Evolutionary conservation across 1,140 invertebrate species (phyloP).

Genomic region (Dinothrombium tinctorium): DNA sequence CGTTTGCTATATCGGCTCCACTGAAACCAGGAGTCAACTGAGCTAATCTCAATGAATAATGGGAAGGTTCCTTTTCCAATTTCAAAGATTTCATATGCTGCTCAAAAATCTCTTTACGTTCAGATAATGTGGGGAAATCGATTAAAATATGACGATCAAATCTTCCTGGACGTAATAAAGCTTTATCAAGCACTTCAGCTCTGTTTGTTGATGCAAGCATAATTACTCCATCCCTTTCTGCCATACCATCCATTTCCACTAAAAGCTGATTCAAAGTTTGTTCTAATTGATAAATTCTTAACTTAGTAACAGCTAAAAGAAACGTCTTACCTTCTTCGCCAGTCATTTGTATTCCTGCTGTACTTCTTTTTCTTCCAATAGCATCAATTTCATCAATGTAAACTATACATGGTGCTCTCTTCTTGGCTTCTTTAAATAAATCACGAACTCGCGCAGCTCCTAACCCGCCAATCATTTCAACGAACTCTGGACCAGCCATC

Average conservation of each 20-base stretch:
- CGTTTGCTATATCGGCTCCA: conserved; percentile 74
- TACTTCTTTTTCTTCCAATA: conserved; percentile 52
- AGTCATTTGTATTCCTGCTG: conserved; percentile 16
- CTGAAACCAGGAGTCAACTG: conserved; percentile 71
- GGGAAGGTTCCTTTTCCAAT: conserved; percentile 34
- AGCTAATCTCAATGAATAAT: conserved; percentile 43
- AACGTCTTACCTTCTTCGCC: conserved; percentile 21
- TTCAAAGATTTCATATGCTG: conserved; percentile 62
- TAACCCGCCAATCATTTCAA: conserved; percentile 79
- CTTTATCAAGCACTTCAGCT: conserved; percentile 85
- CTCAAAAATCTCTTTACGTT: conserved; percentile 78
- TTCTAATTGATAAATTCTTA: conserved; percentile 64
- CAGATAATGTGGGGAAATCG: conserved; percentile 69
- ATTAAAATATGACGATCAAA: conserved; percentile 93
- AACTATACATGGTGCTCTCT: conserved; percentile 77
- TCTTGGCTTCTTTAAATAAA: conserved; percentile 75
- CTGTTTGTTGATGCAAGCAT: conserved; percentile 89
- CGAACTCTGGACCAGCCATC: conserved; percentile 83
- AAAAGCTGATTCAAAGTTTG: conserved; percentile 85
- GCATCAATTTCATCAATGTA: conserved; percentile 99
- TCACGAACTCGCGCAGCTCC: conserved; percentile 70
- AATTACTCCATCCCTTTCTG: conserved; percentile 66
- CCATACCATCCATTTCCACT: conserved; percentile 98
- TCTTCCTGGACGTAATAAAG: conserved; percentile 69
- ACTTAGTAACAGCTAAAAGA: too few relatives aligned